These are phyloP conservation scores for Atractosteus spatula DNA, from an alignment of 2,113 vertebrate species.

Conservation along the genomic window DNA sequence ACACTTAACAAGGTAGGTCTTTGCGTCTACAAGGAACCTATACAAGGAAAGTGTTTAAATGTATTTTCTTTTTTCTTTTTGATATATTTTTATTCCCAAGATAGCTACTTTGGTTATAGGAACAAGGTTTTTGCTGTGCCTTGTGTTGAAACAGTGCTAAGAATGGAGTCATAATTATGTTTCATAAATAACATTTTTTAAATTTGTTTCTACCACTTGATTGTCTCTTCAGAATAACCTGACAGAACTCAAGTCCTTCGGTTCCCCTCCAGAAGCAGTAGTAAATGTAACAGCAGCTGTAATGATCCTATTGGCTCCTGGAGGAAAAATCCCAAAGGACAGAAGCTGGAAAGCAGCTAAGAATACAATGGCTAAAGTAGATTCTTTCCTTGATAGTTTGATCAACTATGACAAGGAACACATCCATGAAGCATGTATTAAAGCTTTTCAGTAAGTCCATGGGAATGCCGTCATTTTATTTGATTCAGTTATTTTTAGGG, in stretches of 20 bases:
- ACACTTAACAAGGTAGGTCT: slow-evolving; percentile 90
- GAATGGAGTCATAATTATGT: too few relatives aligned
- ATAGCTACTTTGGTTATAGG: too few relatives aligned
- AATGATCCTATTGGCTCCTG: slow-evolving; percentile 82
- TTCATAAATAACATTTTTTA: too few relatives aligned
- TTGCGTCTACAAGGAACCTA: not conserved
- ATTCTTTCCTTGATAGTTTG: slow-evolving; percentile 84
- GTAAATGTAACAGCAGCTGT: slow-evolving; percentile 88
- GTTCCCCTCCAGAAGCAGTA: slow-evolving; percentile 81
- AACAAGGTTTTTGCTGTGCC: too few relatives aligned
- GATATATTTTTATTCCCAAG: too few relatives aligned
- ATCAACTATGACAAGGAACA: slow-evolving; percentile 88
- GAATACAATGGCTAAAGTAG: slow-evolving; percentile 83
- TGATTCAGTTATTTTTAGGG: slow-evolving; percentile 31
- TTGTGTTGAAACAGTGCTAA: too few relatives aligned
- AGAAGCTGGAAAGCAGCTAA: slow-evolving; percentile 92
- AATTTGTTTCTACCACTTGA: slow-evolving; percentile 31
- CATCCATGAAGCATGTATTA: slow-evolving; percentile 86
- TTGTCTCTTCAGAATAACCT: slow-evolving; percentile 77
- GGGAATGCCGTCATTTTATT: too few relatives aligned
- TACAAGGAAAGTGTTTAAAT: too few relatives aligned
- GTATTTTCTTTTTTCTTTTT: too few relatives aligned
- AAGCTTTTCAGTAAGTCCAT: slow-evolving; percentile 65
- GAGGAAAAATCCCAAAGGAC: slow-evolving; percentile 84
- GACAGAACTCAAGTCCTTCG: slow-evolving; percentile 90